Base-by-base conservation (phyloP, 2,797 vertebrate genomes). In the Rallus crepitans region DNA sequence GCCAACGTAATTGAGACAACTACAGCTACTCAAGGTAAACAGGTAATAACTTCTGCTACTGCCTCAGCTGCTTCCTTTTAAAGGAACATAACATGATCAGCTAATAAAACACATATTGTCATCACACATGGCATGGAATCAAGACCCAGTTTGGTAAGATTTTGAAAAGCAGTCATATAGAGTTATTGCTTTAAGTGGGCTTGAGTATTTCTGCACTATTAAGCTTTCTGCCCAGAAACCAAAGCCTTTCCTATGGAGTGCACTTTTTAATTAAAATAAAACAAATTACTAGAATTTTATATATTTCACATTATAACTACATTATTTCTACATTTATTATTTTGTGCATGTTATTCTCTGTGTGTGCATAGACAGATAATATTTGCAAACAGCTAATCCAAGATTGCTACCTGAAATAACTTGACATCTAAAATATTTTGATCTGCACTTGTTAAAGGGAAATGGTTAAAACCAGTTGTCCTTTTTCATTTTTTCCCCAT, bases 161-260 rank as follows among this genome's bases (percentile, higher is more conserved):
- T 72, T 82, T 82, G 71, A 69, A 79, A 61, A 72, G 79, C 63
- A 87, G 76, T 78, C 89, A 82, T 78, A 31, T 4, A 39, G 37
- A 90, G 85, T 66, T 82, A 61, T 30, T 79, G 52, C 88, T 95
- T 96, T 66, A 79, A 86, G 37, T 56, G 81, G 79, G 71, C 73
- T 69, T 65, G 56, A 89, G 42, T 25, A 90, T 88, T 66, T 93
- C 87, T 73, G 35, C 59, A 40, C 4, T 17, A 75, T 79, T 85
- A 89, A 88, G 35, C 33, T 82, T 94, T 93, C 53, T 73, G 37
- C 68, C 30, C 92, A 69, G 82, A 42, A 86, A 66, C 85, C 40
- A 95, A 84, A 88, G 65, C 65, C 65, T 39, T 93, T 84, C 84
- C n/a, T 89, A 85, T 45, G n/a, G 81, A 35, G 64, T 80, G 65